These are phyloP conservation scores for Xylota segnis DNA, from an alignment of 2,888 invertebrate species.

Conservation along the genomic window DNA sequence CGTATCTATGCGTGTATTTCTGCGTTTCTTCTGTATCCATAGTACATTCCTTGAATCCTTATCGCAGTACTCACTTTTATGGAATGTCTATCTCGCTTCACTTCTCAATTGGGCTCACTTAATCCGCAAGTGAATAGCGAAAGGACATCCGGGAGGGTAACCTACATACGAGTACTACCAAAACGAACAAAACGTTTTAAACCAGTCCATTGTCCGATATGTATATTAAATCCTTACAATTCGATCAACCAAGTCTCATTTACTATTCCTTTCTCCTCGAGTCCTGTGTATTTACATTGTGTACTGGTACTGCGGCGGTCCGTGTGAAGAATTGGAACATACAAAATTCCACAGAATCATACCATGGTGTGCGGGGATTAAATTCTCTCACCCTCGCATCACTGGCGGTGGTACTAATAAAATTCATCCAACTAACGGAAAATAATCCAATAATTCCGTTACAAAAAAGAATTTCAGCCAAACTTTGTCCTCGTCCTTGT, in stretches of 20 bases:
- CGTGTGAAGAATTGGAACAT: constrained; percentile 5
- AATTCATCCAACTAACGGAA: constrained; percentile 41
- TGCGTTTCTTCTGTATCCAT: too few relatives aligned
- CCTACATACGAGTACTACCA: too few relatives aligned
- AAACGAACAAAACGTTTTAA: too few relatives aligned
- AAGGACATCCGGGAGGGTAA: too few relatives aligned
- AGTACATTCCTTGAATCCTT: too few relatives aligned
- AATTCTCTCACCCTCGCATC: constrained; percentile 6
- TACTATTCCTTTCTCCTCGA: not conserved
- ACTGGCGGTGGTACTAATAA: constrained; percentile 27
- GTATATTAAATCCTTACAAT: not conserved
- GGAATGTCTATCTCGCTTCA: too few relatives aligned
- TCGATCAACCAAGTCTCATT: not conserved
- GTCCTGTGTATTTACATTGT: not conserved
- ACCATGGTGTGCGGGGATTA: constrained; percentile 24
- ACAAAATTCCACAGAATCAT: constrained; percentile 13
- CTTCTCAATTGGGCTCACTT: too few relatives aligned
- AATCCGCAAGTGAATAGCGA: too few relatives aligned
- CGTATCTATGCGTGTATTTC: too few relatives aligned
- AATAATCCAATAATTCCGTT: constrained; percentile 48
- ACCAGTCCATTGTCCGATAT: too few relatives aligned
- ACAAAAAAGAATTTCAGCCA: constrained; percentile 24
- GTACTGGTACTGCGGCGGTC: not conserved
- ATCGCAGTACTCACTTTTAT: too few relatives aligned
- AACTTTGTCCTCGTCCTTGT: constrained; percentile 47